phyloP scores from a whole-genome alignment of 2,113 vertebrate species.

The Grammomys surdaster region DNA sequence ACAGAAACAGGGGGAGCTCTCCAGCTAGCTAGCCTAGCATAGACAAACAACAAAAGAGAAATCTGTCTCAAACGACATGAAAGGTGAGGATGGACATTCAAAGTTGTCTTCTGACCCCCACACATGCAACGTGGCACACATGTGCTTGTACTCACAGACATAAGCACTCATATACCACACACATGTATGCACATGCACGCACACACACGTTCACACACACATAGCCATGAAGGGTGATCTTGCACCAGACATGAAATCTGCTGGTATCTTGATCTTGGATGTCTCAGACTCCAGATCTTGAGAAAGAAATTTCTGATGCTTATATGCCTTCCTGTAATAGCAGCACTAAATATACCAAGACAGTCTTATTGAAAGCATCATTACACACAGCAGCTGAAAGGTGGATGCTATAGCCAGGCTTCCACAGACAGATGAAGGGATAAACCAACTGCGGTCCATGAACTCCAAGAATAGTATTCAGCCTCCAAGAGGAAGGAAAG shows the following conservation, averaged over 20 bases:
- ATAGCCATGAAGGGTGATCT: background rate
- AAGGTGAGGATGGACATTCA: background rate
- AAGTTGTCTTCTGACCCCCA: background rate
- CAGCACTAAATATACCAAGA: background rate
- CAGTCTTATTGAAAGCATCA: background rate
- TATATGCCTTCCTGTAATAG: background rate
- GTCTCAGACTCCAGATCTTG: background rate
- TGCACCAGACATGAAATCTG: background rate
- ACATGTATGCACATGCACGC: background rate
- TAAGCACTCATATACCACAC: background rate
- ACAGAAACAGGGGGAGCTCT: background rate
- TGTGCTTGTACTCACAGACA: background rate
- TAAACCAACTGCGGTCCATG: background rate
- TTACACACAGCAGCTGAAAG: background rate
- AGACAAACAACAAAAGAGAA: background rate
- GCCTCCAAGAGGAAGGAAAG: background rate
- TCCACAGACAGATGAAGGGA: background rate
- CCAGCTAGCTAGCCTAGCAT: background rate
- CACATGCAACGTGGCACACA: background rate
- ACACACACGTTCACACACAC: background rate
- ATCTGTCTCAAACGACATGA: background rate
- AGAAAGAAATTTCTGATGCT: background rate
- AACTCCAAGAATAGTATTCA: background rate
- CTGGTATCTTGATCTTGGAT: background rate
- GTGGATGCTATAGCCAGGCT: background rate